Evolutionary conservation across 2,113 vertebrate genomes (phyloP).

Genomic region (Aplodontia rufa): DNA sequence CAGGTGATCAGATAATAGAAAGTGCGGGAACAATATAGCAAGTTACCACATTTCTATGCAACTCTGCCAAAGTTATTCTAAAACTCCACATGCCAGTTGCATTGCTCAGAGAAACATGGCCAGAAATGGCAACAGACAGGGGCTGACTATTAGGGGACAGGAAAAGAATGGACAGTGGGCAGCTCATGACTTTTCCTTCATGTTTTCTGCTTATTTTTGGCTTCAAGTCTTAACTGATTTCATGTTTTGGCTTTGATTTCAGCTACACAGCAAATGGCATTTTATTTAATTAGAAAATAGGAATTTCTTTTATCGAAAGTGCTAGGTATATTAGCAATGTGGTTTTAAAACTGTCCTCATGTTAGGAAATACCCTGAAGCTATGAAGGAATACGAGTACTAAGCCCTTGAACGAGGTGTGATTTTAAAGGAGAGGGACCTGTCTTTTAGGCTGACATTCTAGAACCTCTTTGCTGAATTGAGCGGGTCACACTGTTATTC

Average conservation of each 20-base stretch:
- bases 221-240: background rate
- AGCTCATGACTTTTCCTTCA: background rate
- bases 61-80: background rate
- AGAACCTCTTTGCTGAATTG: background rate
- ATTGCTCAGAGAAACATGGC: background rate
- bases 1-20: background rate
- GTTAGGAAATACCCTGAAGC: background rate
- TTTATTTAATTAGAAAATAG: background rate
- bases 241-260: background rate
- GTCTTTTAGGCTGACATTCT: background rate
- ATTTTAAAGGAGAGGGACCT: too few relatives aligned
- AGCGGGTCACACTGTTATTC: background rate
- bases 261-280: background rate
- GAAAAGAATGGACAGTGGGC: background rate
- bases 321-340: background rate
- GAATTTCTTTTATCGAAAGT: background rate
- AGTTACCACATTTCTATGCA: background rate
- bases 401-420: background rate
- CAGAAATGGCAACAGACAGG: background rate
- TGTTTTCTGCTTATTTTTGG: background rate
- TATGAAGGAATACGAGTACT: background rate
- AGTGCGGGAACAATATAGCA: background rate
- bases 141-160: background rate
- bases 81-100: background rate
- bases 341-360: background rate